Base-by-base conservation (phyloP, 2,888 invertebrate species). In the Agrochola lychnidis region DNA sequence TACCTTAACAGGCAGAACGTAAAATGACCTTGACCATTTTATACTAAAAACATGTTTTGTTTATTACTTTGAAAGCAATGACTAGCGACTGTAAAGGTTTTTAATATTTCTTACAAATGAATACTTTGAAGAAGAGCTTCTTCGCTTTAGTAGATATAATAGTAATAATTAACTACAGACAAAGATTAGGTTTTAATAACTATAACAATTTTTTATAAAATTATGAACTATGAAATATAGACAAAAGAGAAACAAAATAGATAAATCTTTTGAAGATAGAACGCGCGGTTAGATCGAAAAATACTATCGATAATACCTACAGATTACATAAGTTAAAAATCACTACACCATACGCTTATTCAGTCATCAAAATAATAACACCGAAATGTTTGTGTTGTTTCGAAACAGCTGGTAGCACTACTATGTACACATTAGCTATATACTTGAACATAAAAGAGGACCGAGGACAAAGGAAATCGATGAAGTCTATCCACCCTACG, bases 381-480 rank as follows among this genome's bases (percentile, higher is more conserved):
- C 67, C 68, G 78, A 82, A 87, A 87, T 89, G 82, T 88, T 90
- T 89, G 87, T 92, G 89, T 91, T 92, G 86, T 89, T 88, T 83
- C 76, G 83, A 90, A 94, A 94, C 94, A 94, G 94, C 94, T 94
- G 94, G 92, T 90, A 81, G 85, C 77, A 83, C 83, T 78, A 82
- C 79, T 87, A 86, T 78, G 72, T 83, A 81, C 84, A 86, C 79
- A 70, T 62, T 88, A 88, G 61, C 83, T 76, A 66, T 71, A 69
- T 72, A 81, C 76, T 76, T 72, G 73, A 70, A 78, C 89, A 86
- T 87, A 88, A 88, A 90, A 89, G 90, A 91, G 90, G 91, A 89
- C 91, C 92, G 94, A 96, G 96, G 96, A 96, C 96, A 96, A 96
- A 96, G 96, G 94, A 96, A 96, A 96, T 96, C 96, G 95, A 96